Evolutionary conservation across 1,140 invertebrate species (phyloP), one percentile per base, ranked within the genome.

Genomic region (Thaumetopoea pityocampa): DNA sequence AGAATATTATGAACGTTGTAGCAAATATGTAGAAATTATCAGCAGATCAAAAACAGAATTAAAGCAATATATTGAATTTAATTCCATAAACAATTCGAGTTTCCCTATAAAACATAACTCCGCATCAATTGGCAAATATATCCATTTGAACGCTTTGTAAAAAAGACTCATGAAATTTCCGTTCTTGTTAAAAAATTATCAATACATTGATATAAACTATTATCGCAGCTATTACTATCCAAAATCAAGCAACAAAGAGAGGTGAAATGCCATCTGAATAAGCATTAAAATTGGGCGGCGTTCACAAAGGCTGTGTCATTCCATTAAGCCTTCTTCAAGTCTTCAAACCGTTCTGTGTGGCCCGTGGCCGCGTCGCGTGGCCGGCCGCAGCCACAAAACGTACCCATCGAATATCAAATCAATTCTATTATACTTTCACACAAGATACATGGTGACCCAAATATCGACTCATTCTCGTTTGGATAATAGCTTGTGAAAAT

Each of bases 301-400:
- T 56, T 67, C 46, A 79, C 77, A 83, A 83, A 81, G 79, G 67
- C 64, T 60, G 54, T 80, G 79, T 83, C 79, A 83, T 74, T 79
- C 79, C 70, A 81, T 83, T 81, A 81, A 78, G 74, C 72, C 72
- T 81, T 66, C 79, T 83, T 83, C 68, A 79, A 79, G 70, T 60
- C 57, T 68, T 71, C 56, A 55, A 57, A 58, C 40, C 67, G 50
- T 57, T 64, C 65, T 80, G 76, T 80, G 79, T 83, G 79, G 76
- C 78, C 59, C 76, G 67, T 64, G 66, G 76, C 78, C 73, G 74
- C 78, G 79, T 80, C 73, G 76, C 63, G 29, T 18, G 22, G 35
- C 33, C 34, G 32, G 33, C 37, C n/a, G n/a, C n/a, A 34, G 51
- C 45, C 50, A 46, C 53, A 42, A 56, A 52, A 64, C 57, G 54